Conservation (phyloP, 2,888 invertebrate genomes). For the Lasioglossum zephyrum region DNA sequence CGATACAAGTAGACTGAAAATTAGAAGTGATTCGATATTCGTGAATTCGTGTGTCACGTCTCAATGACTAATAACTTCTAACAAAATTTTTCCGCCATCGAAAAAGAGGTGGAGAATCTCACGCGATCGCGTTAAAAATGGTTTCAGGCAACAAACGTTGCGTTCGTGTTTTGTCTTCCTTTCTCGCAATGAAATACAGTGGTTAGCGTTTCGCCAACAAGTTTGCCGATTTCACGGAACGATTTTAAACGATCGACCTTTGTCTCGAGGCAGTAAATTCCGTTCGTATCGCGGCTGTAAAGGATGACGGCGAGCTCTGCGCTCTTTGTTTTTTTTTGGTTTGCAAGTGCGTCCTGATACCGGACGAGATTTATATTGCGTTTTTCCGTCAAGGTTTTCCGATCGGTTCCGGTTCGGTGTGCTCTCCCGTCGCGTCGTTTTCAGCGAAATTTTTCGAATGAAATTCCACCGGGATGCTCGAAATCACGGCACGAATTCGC, state of each 20-base stretch:
- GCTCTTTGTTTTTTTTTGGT: background rate
- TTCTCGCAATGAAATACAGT: background rate
- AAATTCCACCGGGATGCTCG: background rate
- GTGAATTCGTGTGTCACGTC: background rate
- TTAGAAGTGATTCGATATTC: too few relatives aligned
- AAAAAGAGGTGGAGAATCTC: background rate
- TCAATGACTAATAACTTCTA: background rate
- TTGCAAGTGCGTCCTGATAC: background rate
- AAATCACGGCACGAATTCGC: background rate
- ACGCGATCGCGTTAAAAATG: background rate
- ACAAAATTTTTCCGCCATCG: background rate
- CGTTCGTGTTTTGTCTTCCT: background rate
- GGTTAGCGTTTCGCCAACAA: background rate
- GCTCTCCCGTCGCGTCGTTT: background rate
- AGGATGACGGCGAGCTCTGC: background rate
- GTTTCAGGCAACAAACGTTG: background rate
- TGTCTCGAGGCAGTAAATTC: conserved; percentile 21
- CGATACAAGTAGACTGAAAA: background rate
- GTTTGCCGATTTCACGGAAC: conserved; percentile 9
- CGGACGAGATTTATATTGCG: conserved; percentile 14
- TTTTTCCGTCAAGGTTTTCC: conserved; percentile 10
- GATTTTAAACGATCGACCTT: conserved; percentile 19
- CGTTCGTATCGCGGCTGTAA: conserved; percentile 9
- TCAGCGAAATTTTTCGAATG: conserved; percentile 4
- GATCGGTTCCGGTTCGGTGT: background rate